These are phyloP conservation scores for Crenichthys baileyi DNA, from an alignment of 2,797 vertebrate genomes.

Conservation along the genomic window DNA sequence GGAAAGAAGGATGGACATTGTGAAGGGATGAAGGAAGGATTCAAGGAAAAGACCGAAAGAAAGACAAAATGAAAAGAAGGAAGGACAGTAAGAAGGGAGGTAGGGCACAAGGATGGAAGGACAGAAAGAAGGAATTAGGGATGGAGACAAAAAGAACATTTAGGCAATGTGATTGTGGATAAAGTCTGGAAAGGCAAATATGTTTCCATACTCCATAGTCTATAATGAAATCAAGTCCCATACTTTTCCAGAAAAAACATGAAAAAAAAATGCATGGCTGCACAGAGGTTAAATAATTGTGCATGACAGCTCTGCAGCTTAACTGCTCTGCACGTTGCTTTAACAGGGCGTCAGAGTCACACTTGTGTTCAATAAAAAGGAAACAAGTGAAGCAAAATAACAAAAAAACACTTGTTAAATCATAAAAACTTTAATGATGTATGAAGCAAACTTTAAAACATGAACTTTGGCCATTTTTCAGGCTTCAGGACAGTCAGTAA, in stretches of 20 bases:
- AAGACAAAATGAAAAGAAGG: neutral
- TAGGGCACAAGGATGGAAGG: neutral
- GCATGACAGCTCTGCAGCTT: neutral
- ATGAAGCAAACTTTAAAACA: neutral
- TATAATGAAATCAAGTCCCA: neutral
- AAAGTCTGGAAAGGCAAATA: neutral
- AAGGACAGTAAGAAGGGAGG: neutral
- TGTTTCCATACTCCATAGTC: neutral
- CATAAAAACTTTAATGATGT: slow-evolving; percentile 11
- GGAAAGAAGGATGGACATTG: neutral
- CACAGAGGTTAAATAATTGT: slow-evolving; percentile 23
- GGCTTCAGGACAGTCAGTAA: neutral
- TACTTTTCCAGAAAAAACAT: slow-evolving; percentile 13
- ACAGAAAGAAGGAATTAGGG: neutral
- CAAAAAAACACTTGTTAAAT: slow-evolving; percentile 34
- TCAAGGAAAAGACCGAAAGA: neutral
- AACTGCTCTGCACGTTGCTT: neutral
- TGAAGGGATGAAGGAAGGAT: neutral
- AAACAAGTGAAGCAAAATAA: slow-evolving; percentile 21
- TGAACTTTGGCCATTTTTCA: neutral
- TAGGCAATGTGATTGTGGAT: neutral
- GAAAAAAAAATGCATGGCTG: slow-evolving; percentile 21
- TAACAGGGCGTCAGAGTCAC: slow-evolving; percentile 12
- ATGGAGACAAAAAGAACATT: neutral
- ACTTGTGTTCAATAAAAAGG: slow-evolving; percentile 12